These are phyloP conservation scores for Amitus sp. DNA, from an alignment of 2,888 invertebrate genomes.

Conservation along the genomic window DNA sequence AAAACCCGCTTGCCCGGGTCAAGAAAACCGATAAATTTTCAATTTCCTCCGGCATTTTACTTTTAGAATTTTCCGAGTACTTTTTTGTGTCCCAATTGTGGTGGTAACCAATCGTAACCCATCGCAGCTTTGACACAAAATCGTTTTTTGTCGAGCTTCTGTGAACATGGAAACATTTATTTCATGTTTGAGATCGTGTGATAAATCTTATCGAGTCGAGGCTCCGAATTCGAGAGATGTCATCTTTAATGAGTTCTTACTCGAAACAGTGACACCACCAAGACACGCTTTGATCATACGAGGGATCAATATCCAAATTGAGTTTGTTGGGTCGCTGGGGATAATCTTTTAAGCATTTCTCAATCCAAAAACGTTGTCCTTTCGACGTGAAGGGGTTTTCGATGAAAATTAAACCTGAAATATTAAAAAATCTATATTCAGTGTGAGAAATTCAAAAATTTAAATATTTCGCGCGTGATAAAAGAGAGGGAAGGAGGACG, in stretches of 20 bases:
- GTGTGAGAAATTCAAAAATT: neutral
- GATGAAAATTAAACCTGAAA: conserved; percentile 79
- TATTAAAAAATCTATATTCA: neutral
- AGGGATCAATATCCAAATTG: conserved; percentile 72
- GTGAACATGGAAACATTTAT: conserved; percentile 16
- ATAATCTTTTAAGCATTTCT: conserved; percentile 80
- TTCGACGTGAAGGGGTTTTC: conserved; percentile 82
- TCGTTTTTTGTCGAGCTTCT: conserved; percentile 42
- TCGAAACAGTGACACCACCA: conserved; percentile 75
- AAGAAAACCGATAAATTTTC: conserved; percentile 73
- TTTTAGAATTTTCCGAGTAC: conserved; percentile 76
- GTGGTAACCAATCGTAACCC: conserved; percentile 97
- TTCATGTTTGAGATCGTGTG: neutral
- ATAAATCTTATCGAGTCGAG: neutral
- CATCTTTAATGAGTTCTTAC: conserved; percentile 49
- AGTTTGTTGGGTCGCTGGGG: conserved; percentile 77
- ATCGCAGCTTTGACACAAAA: conserved; percentile 75
- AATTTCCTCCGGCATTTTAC: conserved; percentile 80
- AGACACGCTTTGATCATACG: conserved; percentile 64
- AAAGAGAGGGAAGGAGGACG: neutral
- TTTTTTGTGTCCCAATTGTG: conserved; percentile 98
- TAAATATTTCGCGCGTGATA: neutral
- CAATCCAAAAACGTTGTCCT: conserved; percentile 87
- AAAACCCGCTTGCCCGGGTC: conserved; percentile 70
- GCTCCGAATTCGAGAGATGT: neutral